These are phyloP conservation scores for Oxytorus armatus DNA, from an alignment of 2,888 invertebrate genomes.

Conservation along the genomic window DNA sequence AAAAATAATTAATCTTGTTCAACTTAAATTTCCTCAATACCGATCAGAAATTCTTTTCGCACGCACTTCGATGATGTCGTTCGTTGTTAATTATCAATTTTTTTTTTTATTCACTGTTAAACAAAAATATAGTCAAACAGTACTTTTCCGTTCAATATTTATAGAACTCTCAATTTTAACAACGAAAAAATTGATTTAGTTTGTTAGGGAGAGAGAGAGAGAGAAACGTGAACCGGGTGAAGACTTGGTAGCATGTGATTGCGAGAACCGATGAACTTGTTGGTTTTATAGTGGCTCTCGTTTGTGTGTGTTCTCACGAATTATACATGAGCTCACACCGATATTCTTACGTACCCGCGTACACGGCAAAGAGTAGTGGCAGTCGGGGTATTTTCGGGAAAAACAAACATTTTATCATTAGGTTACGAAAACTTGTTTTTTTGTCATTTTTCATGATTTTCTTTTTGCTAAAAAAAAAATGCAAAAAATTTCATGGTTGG, in stretches of 20 bases:
- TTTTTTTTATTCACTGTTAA: neutral
- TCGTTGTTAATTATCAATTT: neutral
- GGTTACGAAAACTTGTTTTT: constrained; percentile 15
- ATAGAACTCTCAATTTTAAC: neutral
- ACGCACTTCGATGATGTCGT: constrained; percentile 4
- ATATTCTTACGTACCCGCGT: constrained; percentile 20
- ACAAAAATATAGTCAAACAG: no score
- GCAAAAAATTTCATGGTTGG: no score
- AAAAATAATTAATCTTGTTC: neutral
- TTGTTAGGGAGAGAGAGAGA: neutral
- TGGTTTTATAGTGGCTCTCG: constrained; percentile 75
- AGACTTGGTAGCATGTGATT: constrained; percentile 73
- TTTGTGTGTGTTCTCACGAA: constrained; percentile 46
- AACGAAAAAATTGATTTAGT: neutral
- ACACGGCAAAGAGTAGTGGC: neutral
- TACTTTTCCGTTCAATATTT: no score
- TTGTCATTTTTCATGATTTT: neutral
- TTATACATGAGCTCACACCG: constrained; percentile 1
- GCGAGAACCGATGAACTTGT: constrained; percentile 69
- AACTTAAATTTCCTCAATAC: constrained; percentile 18
- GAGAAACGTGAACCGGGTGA: constrained; percentile 66
- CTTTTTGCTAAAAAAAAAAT: no score
- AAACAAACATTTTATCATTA: no score
- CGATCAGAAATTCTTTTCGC: constrained; percentile 25
- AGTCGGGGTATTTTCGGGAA: neutral